A percentile compares a stretch with the other conserved stretches of the same genome.
These are phyloP conservation scores for Pseudorectes ferrugineus DNA, from an alignment of 2,113 vertebrate species.

Conservation along the genomic window DNA sequence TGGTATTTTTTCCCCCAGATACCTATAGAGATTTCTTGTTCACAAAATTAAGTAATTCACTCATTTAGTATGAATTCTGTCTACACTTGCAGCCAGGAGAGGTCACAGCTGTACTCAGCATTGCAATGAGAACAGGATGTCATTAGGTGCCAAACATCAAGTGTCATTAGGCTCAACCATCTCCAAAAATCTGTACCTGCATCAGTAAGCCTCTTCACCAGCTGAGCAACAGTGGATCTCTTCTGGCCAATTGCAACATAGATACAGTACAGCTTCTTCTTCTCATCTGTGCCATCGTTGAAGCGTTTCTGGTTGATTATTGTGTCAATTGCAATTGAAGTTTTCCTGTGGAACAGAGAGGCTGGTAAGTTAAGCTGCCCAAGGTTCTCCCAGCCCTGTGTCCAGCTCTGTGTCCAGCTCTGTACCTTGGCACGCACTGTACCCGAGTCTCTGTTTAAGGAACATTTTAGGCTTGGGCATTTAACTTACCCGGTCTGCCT, in stretches of 20 bases:
- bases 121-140: not conserved
- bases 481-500: conserved; percentile 91
- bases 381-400: accelerated
- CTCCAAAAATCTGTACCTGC: conserved; percentile 65
- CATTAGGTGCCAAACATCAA: not conserved
- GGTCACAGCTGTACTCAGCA: not conserved
- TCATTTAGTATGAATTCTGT: not conserved
- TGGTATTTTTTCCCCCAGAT: accelerated
- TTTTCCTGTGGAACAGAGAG: conserved; percentile 79
- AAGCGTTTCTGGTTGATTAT: conserved; percentile 99
- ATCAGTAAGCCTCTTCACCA: conserved; percentile 96
- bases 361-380: accelerated
- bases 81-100: accelerated
- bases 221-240: conserved; percentile 95
- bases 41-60: not conserved
- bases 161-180: not conserved
- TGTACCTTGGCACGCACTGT: accelerated
- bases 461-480: not conserved
- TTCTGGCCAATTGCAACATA: conserved; percentile 99
- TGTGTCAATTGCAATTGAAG: conserved; percentile 95
- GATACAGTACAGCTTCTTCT: conserved; percentile 98
- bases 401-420: accelerated
- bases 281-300: conserved; percentile 94
- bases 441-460: accelerated
- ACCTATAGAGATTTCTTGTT: not conserved